Base-by-base conservation (phyloP, 2,888 invertebrate species). In the Frankliniella intonsa region DNA sequence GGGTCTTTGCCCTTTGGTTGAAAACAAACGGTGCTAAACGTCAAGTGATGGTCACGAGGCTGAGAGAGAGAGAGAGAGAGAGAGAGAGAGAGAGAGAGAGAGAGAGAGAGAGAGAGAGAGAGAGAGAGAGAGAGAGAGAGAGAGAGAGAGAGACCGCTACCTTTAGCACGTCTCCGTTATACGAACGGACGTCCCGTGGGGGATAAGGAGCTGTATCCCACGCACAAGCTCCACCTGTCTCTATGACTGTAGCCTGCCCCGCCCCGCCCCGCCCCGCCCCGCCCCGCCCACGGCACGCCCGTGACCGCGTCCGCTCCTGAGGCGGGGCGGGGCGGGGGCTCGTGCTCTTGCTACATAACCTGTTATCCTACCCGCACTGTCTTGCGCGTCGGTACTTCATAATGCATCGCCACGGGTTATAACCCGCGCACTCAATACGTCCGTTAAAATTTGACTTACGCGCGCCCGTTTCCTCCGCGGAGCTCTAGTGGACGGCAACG, bases 1-100 rank as follows among this genome's bases (percentile, higher is more conserved):
- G 38, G 38, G 3, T 38, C 3, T 38, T 38, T 38, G 38, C 38
- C 38, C 38, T 38, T 38, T 38, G 38, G 38, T 38, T 38, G 5
- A 2, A 38, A 5, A 38, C 38, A 38, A 38, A 38, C 38, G 38
- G 38, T 38, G 5, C 3, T 38, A 38, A 38, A 38, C 38, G 38
- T 38, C 38, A 38, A 5, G 38, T 38, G 38, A 38, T 38, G 38
- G 38, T 38, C 38, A 38, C 38, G 38, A 55, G 55, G 12, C 10
- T 11, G 55, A 55, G 55, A 12, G 55, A 0, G 14, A 12, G 55
- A 9, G 55, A 55, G 55, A 55, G 55, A 55, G 55, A 12, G 12
- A 55, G 55, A 55, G 55, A 55, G 55, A 55, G 55, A 55, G 55
- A 55, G 55, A 55, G 55, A 55, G 55, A 55, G 55, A 55, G 55